Percentiles rank a stretch among this genome's conserved stretches.
Conservation (phyloP, 2,888 invertebrate genomes). For the Melanophora roralis region DNA sequence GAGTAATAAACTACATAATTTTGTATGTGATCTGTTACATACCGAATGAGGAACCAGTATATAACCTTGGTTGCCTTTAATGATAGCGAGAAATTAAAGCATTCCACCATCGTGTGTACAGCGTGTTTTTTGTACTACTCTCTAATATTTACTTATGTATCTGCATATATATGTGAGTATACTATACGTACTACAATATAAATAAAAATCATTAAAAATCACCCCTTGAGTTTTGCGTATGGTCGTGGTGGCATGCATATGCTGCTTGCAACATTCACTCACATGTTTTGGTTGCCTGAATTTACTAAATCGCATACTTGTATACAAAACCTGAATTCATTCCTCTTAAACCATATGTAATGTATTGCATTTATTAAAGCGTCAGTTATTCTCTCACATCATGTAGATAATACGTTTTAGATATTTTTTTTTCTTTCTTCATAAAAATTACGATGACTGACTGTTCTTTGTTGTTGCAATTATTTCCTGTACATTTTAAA, state of each 20-base stretch:
- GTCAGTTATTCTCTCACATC: slow-evolving; percentile 25
- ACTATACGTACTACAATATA: background rate
- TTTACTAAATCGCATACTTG: slow-evolving; percentile 5
- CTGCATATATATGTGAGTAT: too few species aligned
- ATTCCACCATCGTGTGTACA: slow-evolving; percentile 35
- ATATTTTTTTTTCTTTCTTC: background rate
- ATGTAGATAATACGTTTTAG: background rate
- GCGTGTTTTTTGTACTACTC: slow-evolving; percentile 1
- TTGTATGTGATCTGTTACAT: too few species aligned
- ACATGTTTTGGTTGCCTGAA: background rate
- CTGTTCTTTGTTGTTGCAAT: slow-evolving; percentile 38
- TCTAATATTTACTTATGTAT: too few species aligned
- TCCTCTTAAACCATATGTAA: slow-evolving; percentile 39
- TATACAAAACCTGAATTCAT: slow-evolving; percentile 37
- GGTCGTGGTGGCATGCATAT: slow-evolving; percentile 23
- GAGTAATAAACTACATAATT: too few species aligned
- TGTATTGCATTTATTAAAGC: background rate
- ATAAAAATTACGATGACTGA: slow-evolving; percentile 18
- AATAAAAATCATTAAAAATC: slow-evolving; percentile 22
- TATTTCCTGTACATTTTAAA: slow-evolving; percentile 50
- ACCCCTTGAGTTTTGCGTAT: slow-evolving; percentile 37
- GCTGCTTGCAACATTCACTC: slow-evolving; percentile 39
- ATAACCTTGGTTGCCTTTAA: too few species aligned
- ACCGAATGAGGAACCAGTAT: too few species aligned
- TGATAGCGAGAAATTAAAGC: slow-evolving; percentile 1